Conservation (phyloP, 2,888 invertebrate genomes). For the Pyralis farinalis region DNA sequence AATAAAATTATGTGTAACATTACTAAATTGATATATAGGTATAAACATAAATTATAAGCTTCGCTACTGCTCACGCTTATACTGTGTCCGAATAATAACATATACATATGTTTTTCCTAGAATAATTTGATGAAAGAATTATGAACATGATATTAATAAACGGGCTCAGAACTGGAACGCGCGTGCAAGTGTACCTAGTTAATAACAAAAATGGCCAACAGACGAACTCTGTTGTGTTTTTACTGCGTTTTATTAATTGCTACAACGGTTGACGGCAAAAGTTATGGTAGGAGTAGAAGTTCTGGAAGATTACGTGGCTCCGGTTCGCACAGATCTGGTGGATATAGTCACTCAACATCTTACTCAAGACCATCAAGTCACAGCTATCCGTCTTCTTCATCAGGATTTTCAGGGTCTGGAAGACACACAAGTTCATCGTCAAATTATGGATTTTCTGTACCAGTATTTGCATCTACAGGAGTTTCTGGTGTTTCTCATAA, state of each 20-base stretch:
- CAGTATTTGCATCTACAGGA: too few relatives aligned
- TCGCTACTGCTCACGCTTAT: too few relatives aligned
- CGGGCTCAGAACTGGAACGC: too few relatives aligned
- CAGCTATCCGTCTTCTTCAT: slow-evolving; percentile 21
- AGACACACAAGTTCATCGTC: background rate
- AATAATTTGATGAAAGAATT: too few relatives aligned
- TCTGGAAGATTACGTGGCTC: slow-evolving; percentile 17
- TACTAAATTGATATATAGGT: too few relatives aligned
- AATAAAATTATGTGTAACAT: too few relatives aligned
- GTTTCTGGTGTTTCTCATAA: slow-evolving; percentile 5
- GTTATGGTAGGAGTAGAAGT: background rate
- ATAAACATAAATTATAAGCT: too few relatives aligned
- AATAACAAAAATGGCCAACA: background rate
- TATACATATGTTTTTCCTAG: too few relatives aligned
- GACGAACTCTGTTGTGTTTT: background rate
- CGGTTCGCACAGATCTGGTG: background rate
- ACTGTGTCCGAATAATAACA: too few relatives aligned
- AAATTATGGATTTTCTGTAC: background rate
- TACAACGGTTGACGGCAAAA: background rate
- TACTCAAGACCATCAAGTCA: background rate
- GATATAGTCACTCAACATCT: slow-evolving; percentile 1
- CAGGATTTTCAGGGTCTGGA: slow-evolving; percentile 26
- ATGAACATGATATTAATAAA: too few relatives aligned
- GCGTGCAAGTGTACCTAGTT: too few relatives aligned
- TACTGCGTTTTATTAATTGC: background rate